phyloP scores from a whole-genome alignment of 2,797 vertebrate genomes.

The Syngnathus acus region DNA sequence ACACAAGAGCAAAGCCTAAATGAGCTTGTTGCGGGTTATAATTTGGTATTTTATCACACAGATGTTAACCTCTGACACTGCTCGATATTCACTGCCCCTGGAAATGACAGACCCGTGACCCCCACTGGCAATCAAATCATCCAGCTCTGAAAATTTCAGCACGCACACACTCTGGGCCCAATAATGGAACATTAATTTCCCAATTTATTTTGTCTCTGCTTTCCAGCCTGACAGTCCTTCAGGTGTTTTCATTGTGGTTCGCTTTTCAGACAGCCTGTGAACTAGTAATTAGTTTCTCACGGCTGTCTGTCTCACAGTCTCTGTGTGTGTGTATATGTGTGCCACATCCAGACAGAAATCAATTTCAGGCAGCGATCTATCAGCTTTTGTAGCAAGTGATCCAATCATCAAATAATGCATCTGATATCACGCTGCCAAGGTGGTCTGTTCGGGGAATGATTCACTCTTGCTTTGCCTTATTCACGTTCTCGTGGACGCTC shows the following conservation, averaged over 20 bases:
- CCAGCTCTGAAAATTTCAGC: constrained; percentile 29
- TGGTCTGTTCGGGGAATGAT: constrained; percentile 64
- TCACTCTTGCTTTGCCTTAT: constrained; percentile 39
- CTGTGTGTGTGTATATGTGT: constrained; percentile 20
- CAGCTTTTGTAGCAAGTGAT: constrained; percentile 63
- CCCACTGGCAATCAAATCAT: constrained; percentile 40
- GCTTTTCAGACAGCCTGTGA: constrained; percentile 54
- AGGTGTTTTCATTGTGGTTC: constrained; percentile 60
- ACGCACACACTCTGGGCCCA: constrained; percentile 31
- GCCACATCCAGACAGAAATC: constrained; percentile 64
- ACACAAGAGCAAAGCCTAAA: background rate
- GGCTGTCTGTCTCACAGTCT: constrained; percentile 41
- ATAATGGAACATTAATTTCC: constrained; percentile 63
- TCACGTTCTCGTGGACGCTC: constrained; percentile 29
- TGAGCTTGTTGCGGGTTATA: constrained; percentile 7
- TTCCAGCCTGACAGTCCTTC: constrained; percentile 53
- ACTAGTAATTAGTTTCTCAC: constrained; percentile 65
- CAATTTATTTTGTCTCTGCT: constrained; percentile 59
- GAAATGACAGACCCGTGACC: constrained; percentile 31
- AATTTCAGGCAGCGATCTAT: constrained; percentile 64
- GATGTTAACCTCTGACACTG: background rate
- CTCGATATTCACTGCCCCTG: constrained; percentile 21
- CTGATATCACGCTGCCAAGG: constrained; percentile 64
- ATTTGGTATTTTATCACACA: background rate
- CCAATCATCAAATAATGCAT: constrained; percentile 69